Conservation (phyloP, 2,797 vertebrate genomes). For the Enteromius treurensis region DNA sequence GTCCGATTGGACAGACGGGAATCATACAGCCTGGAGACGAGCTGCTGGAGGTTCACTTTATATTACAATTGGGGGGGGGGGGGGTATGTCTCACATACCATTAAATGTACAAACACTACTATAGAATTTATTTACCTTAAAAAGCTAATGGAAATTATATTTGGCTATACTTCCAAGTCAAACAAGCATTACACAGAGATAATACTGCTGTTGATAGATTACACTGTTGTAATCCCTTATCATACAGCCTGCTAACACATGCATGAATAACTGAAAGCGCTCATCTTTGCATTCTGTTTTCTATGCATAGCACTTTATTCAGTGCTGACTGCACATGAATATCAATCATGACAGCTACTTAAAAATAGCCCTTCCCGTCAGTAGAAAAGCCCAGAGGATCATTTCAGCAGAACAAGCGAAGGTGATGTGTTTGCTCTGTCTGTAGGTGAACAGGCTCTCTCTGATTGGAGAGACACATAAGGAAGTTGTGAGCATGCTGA, state of each 20-base stretch:
- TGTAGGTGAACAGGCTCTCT: conserved; percentile 87
- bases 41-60: conserved; percentile 85
- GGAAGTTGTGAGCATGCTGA: conserved; percentile 89
- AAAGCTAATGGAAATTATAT: not conserved
- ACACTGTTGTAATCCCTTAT: conserved; percentile 28
- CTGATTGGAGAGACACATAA: conserved; percentile 91
- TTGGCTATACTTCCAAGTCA: conserved; percentile 15
- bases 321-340: conserved; percentile 28
- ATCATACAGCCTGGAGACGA: conserved; percentile 87
- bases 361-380: conserved; percentile 40
- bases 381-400: conserved; percentile 44
- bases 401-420: conserved; percentile 7
- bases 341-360: conserved; percentile 34
- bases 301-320: conserved; percentile 18
- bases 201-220: conserved; percentile 29
- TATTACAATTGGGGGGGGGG: not conserved
- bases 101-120: not conserved
- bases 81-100: not conserved
- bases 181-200: conserved; percentile 17
- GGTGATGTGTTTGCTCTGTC: conserved; percentile 58
- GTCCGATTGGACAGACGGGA: conserved; percentile 87
- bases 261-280: conserved; percentile 16
- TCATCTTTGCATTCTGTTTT: conserved; percentile 35
- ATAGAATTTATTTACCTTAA: not conserved
- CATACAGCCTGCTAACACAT: conserved; percentile 12